Base-by-base conservation (phyloP, 1,140 invertebrate species). In the Aphis gossypii region DNA sequence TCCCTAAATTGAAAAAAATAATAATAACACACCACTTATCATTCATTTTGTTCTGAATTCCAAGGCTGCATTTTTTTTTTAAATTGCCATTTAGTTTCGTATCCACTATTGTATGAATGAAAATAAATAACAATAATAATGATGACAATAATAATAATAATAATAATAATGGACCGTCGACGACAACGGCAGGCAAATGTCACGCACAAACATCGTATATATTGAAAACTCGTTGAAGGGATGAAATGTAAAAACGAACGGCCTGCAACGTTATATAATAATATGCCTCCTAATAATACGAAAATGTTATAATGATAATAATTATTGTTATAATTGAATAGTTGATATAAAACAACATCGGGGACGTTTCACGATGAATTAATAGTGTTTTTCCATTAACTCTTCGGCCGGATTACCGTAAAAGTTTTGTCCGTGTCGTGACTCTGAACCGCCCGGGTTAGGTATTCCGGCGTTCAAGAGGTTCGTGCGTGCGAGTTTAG, bases 1-100 rank as follows among this genome's bases (percentile, higher is more conserved):
- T 76, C n/a, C 25, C 44, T 25, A 82, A 91, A 91, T 91, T 91
- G 68, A 51, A 89, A 56, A 89, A 56, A 89, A 25, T 14, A 51
- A 38, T 35, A 88, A 51, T 9, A 35, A 56, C 48, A 89, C 8
- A 56, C 88, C 88, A 89, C 88, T 89, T 54, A 56, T 35, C 88
- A 23, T 51, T 87, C 46, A 41, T 56, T 89, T 56, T 38, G 87
- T 54, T 38, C 8, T 30, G 48, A 21, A 38, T 89, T 54, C 48
- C 51, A 35, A 25, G 3, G 0, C 46, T 35, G n/a, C 7, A 18
- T 76, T 88, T 88, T 89, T 89, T 51, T 35, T 88, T 89, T 14
- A 89, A 89, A 56, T 56, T 56, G 88, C 23, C 88, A 56, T 89
- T 89, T 89, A 35, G 48, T 54, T 89, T 56, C 21, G 44, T 46